These are phyloP conservation scores for Bilobella aurantiaca DNA, from an alignment of 1,140 invertebrate genomes.

Conservation along the genomic window DNA sequence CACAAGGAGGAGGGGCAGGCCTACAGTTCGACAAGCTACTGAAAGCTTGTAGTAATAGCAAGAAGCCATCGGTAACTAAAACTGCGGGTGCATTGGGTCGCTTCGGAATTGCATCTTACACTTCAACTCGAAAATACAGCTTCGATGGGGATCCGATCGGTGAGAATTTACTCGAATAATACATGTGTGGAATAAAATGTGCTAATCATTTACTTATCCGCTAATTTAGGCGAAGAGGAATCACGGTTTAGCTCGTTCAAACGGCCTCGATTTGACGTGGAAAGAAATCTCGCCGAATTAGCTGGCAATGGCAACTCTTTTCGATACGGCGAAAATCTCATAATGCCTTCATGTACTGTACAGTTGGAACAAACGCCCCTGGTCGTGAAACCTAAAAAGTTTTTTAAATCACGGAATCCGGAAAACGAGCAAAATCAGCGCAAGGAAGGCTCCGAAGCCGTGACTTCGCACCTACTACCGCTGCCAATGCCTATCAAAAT, in stretches of 20 bases:
- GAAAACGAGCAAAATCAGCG: constrained; percentile 12
- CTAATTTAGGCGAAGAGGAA: constrained; percentile 17
- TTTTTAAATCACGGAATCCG: constrained; percentile 65
- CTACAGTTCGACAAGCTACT: constrained; percentile 60
- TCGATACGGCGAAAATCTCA: neutral
- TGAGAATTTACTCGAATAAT: no score
- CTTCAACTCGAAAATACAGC: constrained; percentile 62
- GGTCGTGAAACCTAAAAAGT: constrained; percentile 68
- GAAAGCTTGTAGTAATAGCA: constrained; percentile 51
- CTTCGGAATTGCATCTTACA: constrained; percentile 88
- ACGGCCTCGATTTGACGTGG: neutral
- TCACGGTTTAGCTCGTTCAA: neutral
- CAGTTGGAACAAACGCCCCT: constrained; percentile 35
- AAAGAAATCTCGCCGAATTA: neutral
- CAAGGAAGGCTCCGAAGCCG: neutral
- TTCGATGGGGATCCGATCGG: neutral
- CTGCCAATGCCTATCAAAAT: constrained; percentile 17
- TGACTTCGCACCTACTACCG: neutral
- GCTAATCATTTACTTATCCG: no score
- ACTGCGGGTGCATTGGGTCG: constrained; percentile 80
- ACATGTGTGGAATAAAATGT: no score
- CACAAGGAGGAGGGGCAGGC: constrained; percentile 41
- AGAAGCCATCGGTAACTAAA: constrained; percentile 72
- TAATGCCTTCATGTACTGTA: neutral
- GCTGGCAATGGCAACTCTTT: neutral